These are phyloP conservation scores for Mechanitis messenoides DNA, from an alignment of 2,888 invertebrate species.

Conservation along the genomic window DNA sequence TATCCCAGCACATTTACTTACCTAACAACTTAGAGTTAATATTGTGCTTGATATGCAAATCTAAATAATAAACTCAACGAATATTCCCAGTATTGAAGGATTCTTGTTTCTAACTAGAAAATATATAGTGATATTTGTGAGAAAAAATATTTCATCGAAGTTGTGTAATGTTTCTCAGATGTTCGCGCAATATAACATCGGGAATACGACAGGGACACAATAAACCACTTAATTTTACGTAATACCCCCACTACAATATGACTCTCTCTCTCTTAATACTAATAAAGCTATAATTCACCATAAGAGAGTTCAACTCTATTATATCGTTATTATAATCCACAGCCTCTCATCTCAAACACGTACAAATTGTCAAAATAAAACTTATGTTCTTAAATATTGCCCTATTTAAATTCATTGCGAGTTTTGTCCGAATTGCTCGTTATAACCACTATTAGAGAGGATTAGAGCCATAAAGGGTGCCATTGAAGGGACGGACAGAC, in stretches of 20 bases:
- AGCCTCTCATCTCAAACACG: slow-evolving; percentile 19
- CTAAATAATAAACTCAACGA: too few relatives aligned
- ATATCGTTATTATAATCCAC: slow-evolving; percentile 15
- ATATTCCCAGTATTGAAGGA: too few relatives aligned
- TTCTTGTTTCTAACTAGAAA: too few relatives aligned
- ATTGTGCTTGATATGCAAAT: too few relatives aligned
- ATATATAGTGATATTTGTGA: too few relatives aligned
- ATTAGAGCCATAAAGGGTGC: slow-evolving; percentile 25
- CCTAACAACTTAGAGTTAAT: too few relatives aligned
- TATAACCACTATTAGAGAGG: slow-evolving; percentile 28
- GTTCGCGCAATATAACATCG: too few relatives aligned
- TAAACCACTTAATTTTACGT: background rate
- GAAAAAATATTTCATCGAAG: too few relatives aligned
- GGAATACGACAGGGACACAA: too few relatives aligned
- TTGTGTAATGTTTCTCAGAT: too few relatives aligned
- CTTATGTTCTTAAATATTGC: slow-evolving; percentile 21
- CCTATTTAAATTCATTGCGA: slow-evolving; percentile 29
- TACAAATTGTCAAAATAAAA: slow-evolving; percentile 23
- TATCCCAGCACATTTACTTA: too few relatives aligned
- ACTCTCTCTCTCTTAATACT: slow-evolving; percentile 5
- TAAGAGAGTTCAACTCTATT: slow-evolving; percentile 11
- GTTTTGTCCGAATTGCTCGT: slow-evolving; percentile 28
- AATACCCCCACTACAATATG: background rate
- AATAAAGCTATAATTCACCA: slow-evolving; percentile 11
- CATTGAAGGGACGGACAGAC: slow-evolving; percentile 21